Base-by-base conservation (phyloP, 2,797 vertebrate genomes). In the Xenentodon cancila region DNA sequence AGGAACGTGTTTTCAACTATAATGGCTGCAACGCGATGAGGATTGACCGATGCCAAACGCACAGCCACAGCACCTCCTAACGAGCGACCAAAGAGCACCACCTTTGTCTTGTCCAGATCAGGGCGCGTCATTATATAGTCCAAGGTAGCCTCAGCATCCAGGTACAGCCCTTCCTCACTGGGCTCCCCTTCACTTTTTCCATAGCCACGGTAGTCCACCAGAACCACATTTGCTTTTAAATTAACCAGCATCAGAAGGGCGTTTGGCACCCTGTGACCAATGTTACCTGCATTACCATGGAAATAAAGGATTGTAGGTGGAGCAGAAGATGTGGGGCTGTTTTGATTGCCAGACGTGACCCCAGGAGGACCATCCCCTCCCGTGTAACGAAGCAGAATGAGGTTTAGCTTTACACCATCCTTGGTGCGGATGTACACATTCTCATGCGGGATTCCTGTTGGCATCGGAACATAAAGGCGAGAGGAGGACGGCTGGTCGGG, bases 1-100 rank as follows among this genome's bases (percentile, higher is more conserved):
- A 99, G 93, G 87, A 99, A 99, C 61, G 98, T 99, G 94, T 99
- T 99, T 91, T 99, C 98, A 68, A 99, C 95, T 77, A 99, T 92
- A 44, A 99, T 92, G 73, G 97, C 98, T 34, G 97, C 96, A 71
- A 99, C 96, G 44, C 97, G 94, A 75, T 98, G 97, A 66, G 97
- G 94, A 84, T 99, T 98, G 77, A 91, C 94, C 9, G 97, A 97
- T 9, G 97, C 98, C 84, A 99, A 86, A 61, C 95, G 96, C 81
- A 99, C 92, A 58, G 96, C 97, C 77, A 99, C 98, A 5, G 97
- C 97, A 18, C 97, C 98, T 16, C 97, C 98, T 59, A 99, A 89
- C 16, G 98, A 99, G 84, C 98, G 96, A 53, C 98, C 98, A 70
- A 99, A 99, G 12, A 99, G 93, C 66, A 99, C 93, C 69, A 99